These are phyloP conservation scores for Sphaerodactylus townsendi DNA, from an alignment of 2,113 vertebrate species.

Conservation along the genomic window DNA sequence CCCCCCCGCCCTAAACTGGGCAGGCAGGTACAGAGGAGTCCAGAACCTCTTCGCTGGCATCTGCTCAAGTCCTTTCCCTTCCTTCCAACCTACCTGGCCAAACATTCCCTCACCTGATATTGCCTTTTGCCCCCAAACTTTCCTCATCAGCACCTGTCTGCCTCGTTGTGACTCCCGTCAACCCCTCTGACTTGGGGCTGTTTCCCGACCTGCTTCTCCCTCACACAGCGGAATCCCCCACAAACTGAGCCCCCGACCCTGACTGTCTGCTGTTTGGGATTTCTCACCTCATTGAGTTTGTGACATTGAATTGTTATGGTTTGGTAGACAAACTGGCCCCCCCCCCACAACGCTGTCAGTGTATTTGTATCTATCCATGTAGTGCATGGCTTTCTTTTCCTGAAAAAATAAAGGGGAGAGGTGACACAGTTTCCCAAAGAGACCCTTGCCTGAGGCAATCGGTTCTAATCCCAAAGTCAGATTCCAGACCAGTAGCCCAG, in stretches of 20 bases:
- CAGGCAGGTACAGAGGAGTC: background rate
- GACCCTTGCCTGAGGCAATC: too few species aligned
- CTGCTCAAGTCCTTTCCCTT: background rate
- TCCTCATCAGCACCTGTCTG: background rate
- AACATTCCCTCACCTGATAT: too few species aligned
- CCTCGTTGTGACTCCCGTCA: too few species aligned
- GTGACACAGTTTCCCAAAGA: too few species aligned
- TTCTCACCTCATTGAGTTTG: background rate
- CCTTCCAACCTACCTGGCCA: too few species aligned
- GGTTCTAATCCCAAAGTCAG: too few species aligned
- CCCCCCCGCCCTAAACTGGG: background rate
- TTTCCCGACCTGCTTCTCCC: background rate
- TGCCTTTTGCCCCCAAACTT: background rate
- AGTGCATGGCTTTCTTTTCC: background rate
- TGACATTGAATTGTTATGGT: rapidly evolving
- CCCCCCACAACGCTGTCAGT: conserved; percentile 40
- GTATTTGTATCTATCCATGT: rapidly evolving
- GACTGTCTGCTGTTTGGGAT: background rate
- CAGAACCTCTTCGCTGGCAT: background rate
- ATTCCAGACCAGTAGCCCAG: too few species aligned
- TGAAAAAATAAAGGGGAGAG: background rate
- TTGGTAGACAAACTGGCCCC: conserved; percentile 63
- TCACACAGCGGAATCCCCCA: background rate
- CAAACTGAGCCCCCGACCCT: background rate
- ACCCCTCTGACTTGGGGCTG: background rate